Conservation (phyloP, 2,113 vertebrate species). For the Melanostigma gelatinosum region DNA sequence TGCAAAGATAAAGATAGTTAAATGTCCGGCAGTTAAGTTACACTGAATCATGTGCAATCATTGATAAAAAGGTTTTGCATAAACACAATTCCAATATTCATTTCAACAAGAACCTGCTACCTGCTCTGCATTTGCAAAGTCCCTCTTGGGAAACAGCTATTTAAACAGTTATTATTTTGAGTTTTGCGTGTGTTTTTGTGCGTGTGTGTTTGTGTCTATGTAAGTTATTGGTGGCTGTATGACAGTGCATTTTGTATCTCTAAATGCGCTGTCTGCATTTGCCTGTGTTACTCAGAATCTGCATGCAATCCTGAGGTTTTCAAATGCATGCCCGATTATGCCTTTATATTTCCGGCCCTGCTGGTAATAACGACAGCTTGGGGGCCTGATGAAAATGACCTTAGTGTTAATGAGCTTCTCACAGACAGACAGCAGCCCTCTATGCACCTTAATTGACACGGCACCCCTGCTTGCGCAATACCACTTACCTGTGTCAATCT, state of each 20-base stretch:
- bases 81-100: slow-evolving; percentile 61
- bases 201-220: background rate
- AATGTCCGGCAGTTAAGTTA: slow-evolving; percentile 24
- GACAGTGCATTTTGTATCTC: slow-evolving; percentile 17
- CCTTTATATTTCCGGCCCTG: slow-evolving; percentile 54
- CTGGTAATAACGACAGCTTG: slow-evolving; percentile 73
- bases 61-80: slow-evolving; percentile 64
- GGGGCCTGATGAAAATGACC: slow-evolving; percentile 81
- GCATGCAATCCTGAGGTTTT: slow-evolving; percentile 34
- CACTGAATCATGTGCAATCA: slow-evolving; percentile 52
- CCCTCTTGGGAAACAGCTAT: slow-evolving; percentile 35
- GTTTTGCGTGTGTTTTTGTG: slow-evolving; percentile 3
- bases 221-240: background rate
- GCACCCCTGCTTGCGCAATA: slow-evolving; percentile 55
- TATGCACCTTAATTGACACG: slow-evolving; percentile 72
- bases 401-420: slow-evolving; percentile 83
- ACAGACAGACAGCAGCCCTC: slow-evolving; percentile 61
- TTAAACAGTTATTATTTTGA: slow-evolving; percentile 34
- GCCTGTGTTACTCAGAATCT: slow-evolving; percentile 22
- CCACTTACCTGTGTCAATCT: slow-evolving; percentile 82
- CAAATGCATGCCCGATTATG: slow-evolving; percentile 35
- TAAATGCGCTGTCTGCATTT: slow-evolving; percentile 26
- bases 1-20: slow-evolving; percentile 13
- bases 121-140: slow-evolving; percentile 51
- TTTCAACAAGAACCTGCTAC: slow-evolving; percentile 66